phyloP scores from a whole-genome alignment of 2,888 invertebrate species.

The Holacanthella duospinosa region DNA sequence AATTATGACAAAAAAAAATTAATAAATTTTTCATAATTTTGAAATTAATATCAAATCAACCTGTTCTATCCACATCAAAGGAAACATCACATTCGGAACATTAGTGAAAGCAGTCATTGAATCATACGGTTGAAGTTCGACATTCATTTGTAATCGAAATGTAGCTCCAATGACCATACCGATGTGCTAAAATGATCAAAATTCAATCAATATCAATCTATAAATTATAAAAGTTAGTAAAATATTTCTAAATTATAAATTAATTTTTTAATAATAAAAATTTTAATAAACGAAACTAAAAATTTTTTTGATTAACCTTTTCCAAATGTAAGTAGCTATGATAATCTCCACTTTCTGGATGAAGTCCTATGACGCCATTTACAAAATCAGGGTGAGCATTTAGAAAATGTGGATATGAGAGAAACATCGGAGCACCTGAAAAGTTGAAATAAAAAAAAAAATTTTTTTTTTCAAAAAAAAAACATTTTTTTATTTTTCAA shows the following conservation, averaged over 20 bases:
- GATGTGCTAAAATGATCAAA: slow-evolving; percentile 24
- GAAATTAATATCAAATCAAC: slow-evolving; percentile 13
- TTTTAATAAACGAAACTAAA: background rate
- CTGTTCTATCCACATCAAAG: slow-evolving; percentile 34
- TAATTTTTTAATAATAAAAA: background rate
- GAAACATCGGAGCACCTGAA: slow-evolving; percentile 18
- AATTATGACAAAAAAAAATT: no score
- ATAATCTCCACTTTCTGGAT: slow-evolving; percentile 14
- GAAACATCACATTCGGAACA: slow-evolving; percentile 31
- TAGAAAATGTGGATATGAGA: slow-evolving; percentile 17
- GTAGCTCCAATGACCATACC: slow-evolving; percentile 28
- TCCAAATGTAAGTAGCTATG: slow-evolving; percentile 18
- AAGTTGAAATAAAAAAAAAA: background rate
- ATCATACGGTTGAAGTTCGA: slow-evolving; percentile 30
- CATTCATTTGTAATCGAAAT: slow-evolving; percentile 29
- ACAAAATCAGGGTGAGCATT: slow-evolving; percentile 14
- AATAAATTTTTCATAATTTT: no score
- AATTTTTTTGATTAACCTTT: slow-evolving; percentile 11
- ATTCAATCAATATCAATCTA: no score
- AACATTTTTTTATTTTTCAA: background rate
- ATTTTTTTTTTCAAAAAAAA: background rate
- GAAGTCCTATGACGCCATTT: slow-evolving; percentile 13
- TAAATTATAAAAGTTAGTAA: no score
- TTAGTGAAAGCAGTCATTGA: slow-evolving; percentile 29
- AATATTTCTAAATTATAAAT: no score